Base-by-base conservation (phyloP, 2,113 vertebrate species). In the Myocastor coypus region DNA sequence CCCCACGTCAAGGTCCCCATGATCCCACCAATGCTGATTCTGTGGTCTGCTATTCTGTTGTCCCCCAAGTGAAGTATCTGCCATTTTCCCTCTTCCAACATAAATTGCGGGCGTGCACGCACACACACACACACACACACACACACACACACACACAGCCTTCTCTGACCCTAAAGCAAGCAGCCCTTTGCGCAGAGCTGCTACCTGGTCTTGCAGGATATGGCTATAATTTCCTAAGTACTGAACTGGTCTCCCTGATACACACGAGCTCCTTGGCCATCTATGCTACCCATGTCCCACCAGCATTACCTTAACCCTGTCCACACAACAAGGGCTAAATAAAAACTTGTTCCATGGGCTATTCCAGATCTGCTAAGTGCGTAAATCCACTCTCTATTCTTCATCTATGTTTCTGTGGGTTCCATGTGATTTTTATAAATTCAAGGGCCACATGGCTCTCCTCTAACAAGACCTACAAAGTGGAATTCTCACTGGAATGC, bases 401-500 rank as follows among this genome's bases (percentile, higher is more conserved):
- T 83, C 37, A 64, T 11, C 37, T 34, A 34, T 30, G 81, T 19
- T 85, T 84, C 37, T 40, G 26, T 61, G 59, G 17, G 83, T 61
- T 91, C 82, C n/a, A 61, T 8, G 14, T 46, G 26, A 63, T 81
- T 12, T 81, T 6, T 73, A 9, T 61, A 85, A 88, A 78, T 73
- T 46, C 16, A 95, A 81, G 19, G 34, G 61, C 30, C 55, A 92
- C 37, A 40, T 50, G 30, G 71, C 22, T 69, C 50, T 59, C 40
- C 20, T 89, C 42, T 91, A 71, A 95, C 52, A 95, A 95, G 86
- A 90, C 30, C 14, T 59, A 78, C 7, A 86, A 84, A 95, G 57
- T 50, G 24, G 22, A 78, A 83, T 83, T 66, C n/a, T 93, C 75
- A 14, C 4, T 78, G 37, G 52, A 34, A 77, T 28, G 73, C 55